Conservation (phyloP, 2,113 vertebrate genomes). For the Columba livia region DNA sequence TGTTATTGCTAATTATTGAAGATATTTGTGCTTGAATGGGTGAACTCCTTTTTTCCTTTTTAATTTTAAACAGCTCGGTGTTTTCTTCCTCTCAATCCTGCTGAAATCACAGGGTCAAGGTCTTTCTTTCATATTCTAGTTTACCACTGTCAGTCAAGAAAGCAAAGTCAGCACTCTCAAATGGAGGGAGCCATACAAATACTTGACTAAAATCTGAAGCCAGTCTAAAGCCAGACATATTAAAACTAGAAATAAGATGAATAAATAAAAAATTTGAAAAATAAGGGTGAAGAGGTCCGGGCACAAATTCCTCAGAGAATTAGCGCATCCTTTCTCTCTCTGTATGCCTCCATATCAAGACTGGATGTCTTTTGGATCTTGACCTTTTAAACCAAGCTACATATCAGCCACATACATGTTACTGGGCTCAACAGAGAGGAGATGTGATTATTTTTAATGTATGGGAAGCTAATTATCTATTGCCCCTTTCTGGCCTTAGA, state of each 20-base stretch:
- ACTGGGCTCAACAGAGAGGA: not conserved
- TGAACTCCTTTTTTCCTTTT: conserved; percentile 3
- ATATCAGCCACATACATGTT: not conserved
- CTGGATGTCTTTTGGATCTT: not conserved
- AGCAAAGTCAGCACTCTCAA: not conserved
- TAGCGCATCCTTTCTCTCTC: not conserved
- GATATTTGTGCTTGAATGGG: conserved; percentile 73
- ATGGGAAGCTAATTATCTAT: not conserved
- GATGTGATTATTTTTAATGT: not conserved
- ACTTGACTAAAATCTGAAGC: not conserved
- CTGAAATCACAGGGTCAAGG: conserved; percentile 19
- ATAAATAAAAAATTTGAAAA: not conserved
- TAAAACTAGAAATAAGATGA: not conserved
- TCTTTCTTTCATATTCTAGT: not conserved
- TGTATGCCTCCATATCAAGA: not conserved
- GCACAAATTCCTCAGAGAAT: not conserved
- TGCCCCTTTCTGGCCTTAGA: not conserved
- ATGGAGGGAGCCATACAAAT: not conserved
- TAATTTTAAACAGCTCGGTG: conserved; percentile 46
- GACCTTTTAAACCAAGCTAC: not conserved
- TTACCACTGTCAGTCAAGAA: not conserved
- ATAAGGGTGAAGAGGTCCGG: not conserved
- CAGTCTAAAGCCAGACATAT: not conserved
- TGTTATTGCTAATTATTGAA: conserved; percentile 79
- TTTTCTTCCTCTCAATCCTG: conserved; percentile 48